Conservation (phyloP, 2,888 invertebrate genomes). For the Apotomis betuletana region DNA sequence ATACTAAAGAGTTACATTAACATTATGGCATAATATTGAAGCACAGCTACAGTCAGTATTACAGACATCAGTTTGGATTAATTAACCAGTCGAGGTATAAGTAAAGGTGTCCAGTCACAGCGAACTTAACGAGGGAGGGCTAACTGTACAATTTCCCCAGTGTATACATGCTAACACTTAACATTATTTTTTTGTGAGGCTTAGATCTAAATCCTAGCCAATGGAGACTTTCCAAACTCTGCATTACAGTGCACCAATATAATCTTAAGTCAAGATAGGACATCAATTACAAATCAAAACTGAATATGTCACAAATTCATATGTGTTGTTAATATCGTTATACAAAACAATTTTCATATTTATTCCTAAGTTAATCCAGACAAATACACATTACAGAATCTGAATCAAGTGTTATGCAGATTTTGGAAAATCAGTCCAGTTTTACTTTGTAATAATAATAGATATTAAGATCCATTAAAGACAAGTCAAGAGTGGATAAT, state of each 20-base stretch:
- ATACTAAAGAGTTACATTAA: constrained; percentile 48
- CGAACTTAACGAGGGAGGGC: constrained; percentile 83
- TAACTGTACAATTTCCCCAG: constrained; percentile 83
- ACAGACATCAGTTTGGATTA: constrained; percentile 76
- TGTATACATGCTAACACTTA: constrained; percentile 83
- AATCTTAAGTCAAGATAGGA: constrained; percentile 44
- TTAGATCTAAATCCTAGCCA: constrained; percentile 79
- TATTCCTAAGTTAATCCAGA: constrained; percentile 27
- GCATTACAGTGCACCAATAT: constrained; percentile 61
- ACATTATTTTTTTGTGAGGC: constrained; percentile 78
- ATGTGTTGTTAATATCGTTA: constrained; percentile 12
- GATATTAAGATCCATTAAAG: no score
- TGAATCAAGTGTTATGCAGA: constrained; percentile 58
- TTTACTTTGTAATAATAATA: constrained; percentile 83
- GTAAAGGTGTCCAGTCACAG: constrained; percentile 79
- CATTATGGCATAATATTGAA: constrained; percentile 52
- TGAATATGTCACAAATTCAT: constrained; percentile 32
- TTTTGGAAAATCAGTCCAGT: constrained; percentile 81
- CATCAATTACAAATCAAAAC: constrained; percentile 36
- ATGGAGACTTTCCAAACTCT: constrained; percentile 82
- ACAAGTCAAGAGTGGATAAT: no score
- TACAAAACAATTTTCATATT: constrained; percentile 32
- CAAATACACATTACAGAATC: constrained; percentile 42
- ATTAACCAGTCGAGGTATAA: constrained; percentile 71
- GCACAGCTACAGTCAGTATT: constrained; percentile 71